Conservation (phyloP, 2,888 invertebrate species). For the Liopterus haemorrhoidalis region DNA sequence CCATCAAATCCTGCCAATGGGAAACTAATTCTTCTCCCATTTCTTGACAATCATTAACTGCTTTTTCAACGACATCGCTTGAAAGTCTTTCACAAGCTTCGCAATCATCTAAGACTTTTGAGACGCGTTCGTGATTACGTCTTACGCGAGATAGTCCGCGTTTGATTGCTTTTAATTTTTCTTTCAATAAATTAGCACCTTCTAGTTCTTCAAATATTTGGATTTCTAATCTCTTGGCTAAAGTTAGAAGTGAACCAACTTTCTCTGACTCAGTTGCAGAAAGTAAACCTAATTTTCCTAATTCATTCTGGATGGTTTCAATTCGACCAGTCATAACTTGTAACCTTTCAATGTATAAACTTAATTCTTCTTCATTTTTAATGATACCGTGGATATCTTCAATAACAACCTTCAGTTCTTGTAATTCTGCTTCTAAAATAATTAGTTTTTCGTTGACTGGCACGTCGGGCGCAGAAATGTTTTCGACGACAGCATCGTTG, state of each 20-base stretch:
- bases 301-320: slow-evolving; percentile 73
- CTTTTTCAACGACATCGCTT: slow-evolving; percentile 71
- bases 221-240: slow-evolving; percentile 65
- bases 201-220: slow-evolving; percentile 74
- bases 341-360: slow-evolving; percentile 72
- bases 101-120: slow-evolving; percentile 62
- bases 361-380: slow-evolving; percentile 76
- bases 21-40: slow-evolving; percentile 62
- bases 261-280: slow-evolving; percentile 72
- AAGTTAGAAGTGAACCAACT: slow-evolving; percentile 62
- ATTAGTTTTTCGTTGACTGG: slow-evolving; percentile 68
- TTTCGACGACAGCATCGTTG: slow-evolving; percentile 62
- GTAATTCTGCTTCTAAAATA: slow-evolving; percentile 69
- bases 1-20: slow-evolving; percentile 75
- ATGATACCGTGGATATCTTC: slow-evolving; percentile 71
- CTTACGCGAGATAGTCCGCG: slow-evolving; percentile 64
- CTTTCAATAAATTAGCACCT: slow-evolving; percentile 65
- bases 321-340: slow-evolving; percentile 70
- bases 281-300: slow-evolving; percentile 67
- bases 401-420: slow-evolving; percentile 64
- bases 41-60: slow-evolving; percentile 65
- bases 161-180: slow-evolving; percentile 66
- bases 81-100: slow-evolving; percentile 66
- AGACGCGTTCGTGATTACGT: slow-evolving; percentile 59
- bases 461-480: slow-evolving; percentile 66